Percentiles rank a stretch among this genome's conserved stretches.
Evolutionary conservation across 2,113 vertebrate genomes (phyloP).

Genomic region (Heterotilapia buettikoferi): DNA sequence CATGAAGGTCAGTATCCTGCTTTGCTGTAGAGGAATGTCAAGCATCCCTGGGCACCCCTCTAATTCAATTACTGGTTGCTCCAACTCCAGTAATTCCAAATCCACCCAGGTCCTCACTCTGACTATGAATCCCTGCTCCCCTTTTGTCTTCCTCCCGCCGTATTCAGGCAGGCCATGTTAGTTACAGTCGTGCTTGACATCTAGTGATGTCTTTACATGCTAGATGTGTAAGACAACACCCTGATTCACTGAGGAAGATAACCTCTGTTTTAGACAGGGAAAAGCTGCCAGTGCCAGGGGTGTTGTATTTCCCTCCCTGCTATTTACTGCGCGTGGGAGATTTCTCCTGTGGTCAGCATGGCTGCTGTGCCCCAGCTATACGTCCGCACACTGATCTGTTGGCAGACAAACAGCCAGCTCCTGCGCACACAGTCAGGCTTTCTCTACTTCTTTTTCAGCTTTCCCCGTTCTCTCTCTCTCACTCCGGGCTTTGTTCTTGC

Average conservation of each 20-base stretch:
- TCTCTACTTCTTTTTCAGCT: slow-evolving; percentile 18
- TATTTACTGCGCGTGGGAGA: slow-evolving; percentile 58
- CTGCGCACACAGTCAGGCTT: background rate
- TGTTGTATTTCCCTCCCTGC: slow-evolving; percentile 68
- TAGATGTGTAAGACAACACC: slow-evolving; percentile 59
- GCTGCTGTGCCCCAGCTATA: slow-evolving; percentile 32
- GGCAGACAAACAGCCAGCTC: slow-evolving; percentile 20
- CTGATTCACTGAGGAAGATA: slow-evolving; percentile 64
- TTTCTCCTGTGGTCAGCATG: slow-evolving; percentile 62
- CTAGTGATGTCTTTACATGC: slow-evolving; percentile 69
- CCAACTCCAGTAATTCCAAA: slow-evolving; percentile 44
- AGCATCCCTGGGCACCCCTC: slow-evolving; percentile 52
- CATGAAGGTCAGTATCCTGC: slow-evolving; percentile 55
- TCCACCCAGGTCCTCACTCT: slow-evolving; percentile 21
- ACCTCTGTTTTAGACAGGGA: slow-evolving; percentile 55
- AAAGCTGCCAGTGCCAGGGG: slow-evolving; percentile 53
- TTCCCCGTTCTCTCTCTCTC: background rate
- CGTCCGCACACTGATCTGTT: slow-evolving; percentile 26
- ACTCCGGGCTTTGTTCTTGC: slow-evolving; percentile 30
- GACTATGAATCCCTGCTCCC: background rate
- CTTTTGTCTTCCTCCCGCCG: slow-evolving; percentile 27
- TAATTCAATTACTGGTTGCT: slow-evolving; percentile 51
- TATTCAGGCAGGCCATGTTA: slow-evolving; percentile 62
- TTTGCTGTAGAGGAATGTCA: slow-evolving; percentile 52
- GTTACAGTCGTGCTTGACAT: slow-evolving; percentile 65